Evolutionary conservation across 2,888 invertebrate genomes (phyloP).

Genomic region (Diplolepis rosae): DNA sequence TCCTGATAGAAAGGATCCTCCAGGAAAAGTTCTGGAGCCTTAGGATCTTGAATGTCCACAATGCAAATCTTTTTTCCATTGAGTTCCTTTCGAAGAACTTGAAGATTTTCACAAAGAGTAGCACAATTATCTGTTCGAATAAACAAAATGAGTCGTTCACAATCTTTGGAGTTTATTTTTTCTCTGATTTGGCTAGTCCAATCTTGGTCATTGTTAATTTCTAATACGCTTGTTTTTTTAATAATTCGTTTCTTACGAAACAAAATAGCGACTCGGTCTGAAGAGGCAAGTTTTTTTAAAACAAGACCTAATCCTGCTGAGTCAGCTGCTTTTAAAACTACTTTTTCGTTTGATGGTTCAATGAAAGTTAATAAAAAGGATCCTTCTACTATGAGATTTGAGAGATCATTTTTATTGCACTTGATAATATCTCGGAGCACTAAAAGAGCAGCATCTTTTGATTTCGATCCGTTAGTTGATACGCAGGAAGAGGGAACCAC

Average conservation of each 20-base stretch:
- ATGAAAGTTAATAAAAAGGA: constrained; percentile 33
- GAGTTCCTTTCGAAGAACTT: constrained; percentile 75
- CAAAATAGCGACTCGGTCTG: constrained; percentile 18
- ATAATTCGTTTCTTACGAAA: constrained; percentile 27
- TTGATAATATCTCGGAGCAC: background rate
- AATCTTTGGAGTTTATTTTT: background rate
- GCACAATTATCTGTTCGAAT: constrained; percentile 17
- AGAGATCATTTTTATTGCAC: background rate
- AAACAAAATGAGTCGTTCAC: constrained; percentile 34
- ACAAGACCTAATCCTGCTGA: constrained; percentile 23
- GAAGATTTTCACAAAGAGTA: constrained; percentile 13
- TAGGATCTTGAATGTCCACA: constrained; percentile 76
- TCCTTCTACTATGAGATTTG: background rate
- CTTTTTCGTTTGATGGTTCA: constrained; percentile 3
- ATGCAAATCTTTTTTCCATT: constrained; percentile 77
- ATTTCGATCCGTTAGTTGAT: background rate
- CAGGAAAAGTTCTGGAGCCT: constrained; percentile 79
- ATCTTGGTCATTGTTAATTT: constrained; percentile 30
- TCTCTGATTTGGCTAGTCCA: constrained; percentile 28
- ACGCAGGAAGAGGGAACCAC: background rate
- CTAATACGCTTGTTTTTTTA: background rate
- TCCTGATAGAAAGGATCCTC: constrained; percentile 79
- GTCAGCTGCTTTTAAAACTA: constrained; percentile 3
- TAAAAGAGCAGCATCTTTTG: background rate
- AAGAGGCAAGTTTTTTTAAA: background rate